Percentiles rank a stretch among this genome's conserved stretches.
phyloP scores from a whole-genome alignment of 23 tunicate species.

The Clavelina lepadiformis region DNA sequence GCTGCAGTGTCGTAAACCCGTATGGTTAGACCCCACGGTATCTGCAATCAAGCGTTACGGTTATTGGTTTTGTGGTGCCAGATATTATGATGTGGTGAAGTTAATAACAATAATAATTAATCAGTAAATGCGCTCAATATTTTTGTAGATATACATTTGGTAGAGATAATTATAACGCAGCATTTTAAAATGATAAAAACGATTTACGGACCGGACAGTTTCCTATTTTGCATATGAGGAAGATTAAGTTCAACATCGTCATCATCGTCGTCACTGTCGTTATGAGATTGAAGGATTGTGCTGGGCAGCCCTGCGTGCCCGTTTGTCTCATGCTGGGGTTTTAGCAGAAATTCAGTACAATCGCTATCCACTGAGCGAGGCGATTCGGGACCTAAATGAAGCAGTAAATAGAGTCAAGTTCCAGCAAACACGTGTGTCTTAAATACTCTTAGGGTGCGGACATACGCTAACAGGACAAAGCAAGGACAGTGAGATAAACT shows the following conservation, averaged over 20 bases:
- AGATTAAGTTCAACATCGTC: slow-evolving; percentile 46
- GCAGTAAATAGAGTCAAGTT: no score
- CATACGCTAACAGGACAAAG: no score
- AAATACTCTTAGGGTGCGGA: no score
- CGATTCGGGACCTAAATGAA: slow-evolving; percentile 73
- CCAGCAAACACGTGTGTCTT: no score
- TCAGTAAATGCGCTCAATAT: no score
- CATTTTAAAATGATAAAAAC: no score
- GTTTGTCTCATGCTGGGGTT: slow-evolving; percentile 18
- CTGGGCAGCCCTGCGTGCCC: slow-evolving; percentile 9
- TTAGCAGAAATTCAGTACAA: slow-evolving; percentile 72
- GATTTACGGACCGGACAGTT: slow-evolving; percentile 11
- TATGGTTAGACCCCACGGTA: slow-evolving; percentile 7
- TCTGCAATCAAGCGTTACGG: not conserved
- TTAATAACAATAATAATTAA: no score
- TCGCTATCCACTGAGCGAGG: slow-evolving; percentile 83
- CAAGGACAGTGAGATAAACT: no score
- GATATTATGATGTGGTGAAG: no score
- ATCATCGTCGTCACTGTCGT: slow-evolving; percentile 33
- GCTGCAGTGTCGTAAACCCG: slow-evolving; percentile 11
- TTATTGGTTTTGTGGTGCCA: not conserved
- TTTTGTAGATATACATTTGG: no score
- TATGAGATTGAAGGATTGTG: slow-evolving; percentile 1
- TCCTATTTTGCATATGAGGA: slow-evolving; percentile 30
- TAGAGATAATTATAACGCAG: no score